phyloP scores from a whole-genome alignment of 2,888 invertebrate genomes.

The Idaea dimidiata region DNA sequence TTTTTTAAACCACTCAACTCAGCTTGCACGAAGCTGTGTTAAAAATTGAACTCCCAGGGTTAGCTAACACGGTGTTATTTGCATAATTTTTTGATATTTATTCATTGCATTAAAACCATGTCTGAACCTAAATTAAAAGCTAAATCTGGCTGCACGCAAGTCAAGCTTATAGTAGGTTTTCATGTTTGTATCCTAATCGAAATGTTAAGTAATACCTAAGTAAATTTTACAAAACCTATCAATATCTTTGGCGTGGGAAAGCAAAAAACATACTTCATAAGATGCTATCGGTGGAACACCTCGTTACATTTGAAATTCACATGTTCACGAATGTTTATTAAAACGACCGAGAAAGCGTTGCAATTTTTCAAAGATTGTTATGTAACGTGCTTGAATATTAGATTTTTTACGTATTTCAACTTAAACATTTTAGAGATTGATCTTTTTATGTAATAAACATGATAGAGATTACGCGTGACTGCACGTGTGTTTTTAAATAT shows the following conservation, averaged over 20 bases:
- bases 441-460: no score
- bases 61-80: no score
- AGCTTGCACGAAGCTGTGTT: no score
- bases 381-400: not conserved
- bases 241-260: not conserved
- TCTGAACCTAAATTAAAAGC: no score
- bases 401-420: not conserved
- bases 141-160: no score
- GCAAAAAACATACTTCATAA: not conserved
- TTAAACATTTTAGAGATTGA: not conserved
- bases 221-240: not conserved
- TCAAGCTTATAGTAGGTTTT: no score
- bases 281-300: not conserved
- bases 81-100: no score
- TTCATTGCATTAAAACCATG: no score
- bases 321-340: not conserved
- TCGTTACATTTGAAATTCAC: not conserved
- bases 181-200: not conserved
- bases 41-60: not conserved
- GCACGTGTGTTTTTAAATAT: no score
- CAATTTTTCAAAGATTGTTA: not conserved
- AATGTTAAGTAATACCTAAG: not conserved
- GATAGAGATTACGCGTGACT: no score
- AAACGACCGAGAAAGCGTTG: not conserved
- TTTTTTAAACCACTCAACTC: not conserved